Conservation (phyloP, 2,113 vertebrate species). For the Danionella cerebrum region DNA sequence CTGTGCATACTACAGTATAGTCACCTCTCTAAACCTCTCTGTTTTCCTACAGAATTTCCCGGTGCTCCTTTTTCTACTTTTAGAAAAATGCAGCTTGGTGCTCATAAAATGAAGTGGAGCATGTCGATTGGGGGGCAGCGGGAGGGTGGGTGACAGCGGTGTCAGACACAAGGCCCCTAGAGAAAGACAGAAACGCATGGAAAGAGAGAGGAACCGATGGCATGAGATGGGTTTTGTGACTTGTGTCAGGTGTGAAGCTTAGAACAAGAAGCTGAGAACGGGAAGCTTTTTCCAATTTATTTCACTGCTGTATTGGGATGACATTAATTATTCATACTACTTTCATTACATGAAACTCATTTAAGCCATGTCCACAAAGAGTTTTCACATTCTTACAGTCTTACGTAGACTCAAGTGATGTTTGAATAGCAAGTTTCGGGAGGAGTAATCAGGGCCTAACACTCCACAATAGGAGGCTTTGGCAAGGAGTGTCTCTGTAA, state of each 20-base stretch:
- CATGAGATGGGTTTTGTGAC: neutral
- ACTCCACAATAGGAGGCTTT: too few species aligned
- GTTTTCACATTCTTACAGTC: too few species aligned
- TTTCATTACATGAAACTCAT: too few species aligned
- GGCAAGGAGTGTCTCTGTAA: too few species aligned
- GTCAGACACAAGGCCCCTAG: slow-evolving; percentile 51
- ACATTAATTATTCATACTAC: too few species aligned
- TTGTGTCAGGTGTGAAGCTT: neutral
- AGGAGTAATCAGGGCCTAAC: too few species aligned
- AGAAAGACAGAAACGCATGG: slow-evolving; percentile 35
- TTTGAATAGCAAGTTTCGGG: too few species aligned
- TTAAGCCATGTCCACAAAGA: too few species aligned
- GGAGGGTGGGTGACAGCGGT: slow-evolving; percentile 42
- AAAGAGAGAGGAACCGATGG: slow-evolving; percentile 20
- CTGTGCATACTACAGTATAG: slow-evolving; percentile 20
- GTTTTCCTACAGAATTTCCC: slow-evolving; percentile 41
- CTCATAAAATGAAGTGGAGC: slow-evolving; percentile 63
- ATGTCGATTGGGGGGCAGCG: slow-evolving; percentile 51
- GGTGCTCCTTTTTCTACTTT: slow-evolving; percentile 28
- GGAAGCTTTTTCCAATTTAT: neutral
- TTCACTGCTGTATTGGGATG: neutral
- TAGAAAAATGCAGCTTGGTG: slow-evolving; percentile 48
- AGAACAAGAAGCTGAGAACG: neutral
- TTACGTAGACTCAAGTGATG: too few species aligned
- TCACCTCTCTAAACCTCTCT: slow-evolving; percentile 16